A percentile compares a stretch with the other conserved stretches of the same genome.
phyloP scores from a whole-genome alignment of 2,797 vertebrate species.

The Gorsachius magnificus region DNA sequence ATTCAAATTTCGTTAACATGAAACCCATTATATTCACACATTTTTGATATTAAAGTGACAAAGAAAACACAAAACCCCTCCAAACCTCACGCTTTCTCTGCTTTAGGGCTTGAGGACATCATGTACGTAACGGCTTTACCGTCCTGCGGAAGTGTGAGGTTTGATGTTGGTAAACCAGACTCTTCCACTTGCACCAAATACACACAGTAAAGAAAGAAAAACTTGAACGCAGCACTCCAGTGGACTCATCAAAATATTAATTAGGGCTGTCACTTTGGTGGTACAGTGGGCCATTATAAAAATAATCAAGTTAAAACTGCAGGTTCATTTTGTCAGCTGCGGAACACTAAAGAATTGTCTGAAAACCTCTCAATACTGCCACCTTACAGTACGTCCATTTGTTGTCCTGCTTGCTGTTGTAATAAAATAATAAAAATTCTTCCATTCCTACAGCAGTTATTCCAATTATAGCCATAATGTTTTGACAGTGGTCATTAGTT shows the following conservation, averaged over 20 bases:
- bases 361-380: background rate
- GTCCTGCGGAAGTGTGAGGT: background rate
- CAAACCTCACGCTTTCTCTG: background rate
- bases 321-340: background rate
- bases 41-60: background rate
- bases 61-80: background rate
- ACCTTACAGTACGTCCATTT: background rate
- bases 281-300: rapidly evolving
- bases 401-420: background rate
- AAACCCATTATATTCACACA: rapidly evolving
- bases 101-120: background rate
- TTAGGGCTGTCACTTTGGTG: background rate
- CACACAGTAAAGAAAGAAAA: rapidly evolving
- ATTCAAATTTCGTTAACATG: rapidly evolving
- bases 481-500: background rate
- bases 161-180: background rate
- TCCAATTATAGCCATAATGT: background rate
- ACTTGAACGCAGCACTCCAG: rapidly evolving
- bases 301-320: background rate
- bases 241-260: rapidly evolving
- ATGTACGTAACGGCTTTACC: rapidly evolving
- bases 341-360: background rate
- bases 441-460: background rate
- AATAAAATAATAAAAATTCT: background rate
- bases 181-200: background rate